Percentiles rank a stretch among this genome's conserved stretches.
Conservation (phyloP, 1,140 invertebrate species). For the Drosophila leontia region DNA sequence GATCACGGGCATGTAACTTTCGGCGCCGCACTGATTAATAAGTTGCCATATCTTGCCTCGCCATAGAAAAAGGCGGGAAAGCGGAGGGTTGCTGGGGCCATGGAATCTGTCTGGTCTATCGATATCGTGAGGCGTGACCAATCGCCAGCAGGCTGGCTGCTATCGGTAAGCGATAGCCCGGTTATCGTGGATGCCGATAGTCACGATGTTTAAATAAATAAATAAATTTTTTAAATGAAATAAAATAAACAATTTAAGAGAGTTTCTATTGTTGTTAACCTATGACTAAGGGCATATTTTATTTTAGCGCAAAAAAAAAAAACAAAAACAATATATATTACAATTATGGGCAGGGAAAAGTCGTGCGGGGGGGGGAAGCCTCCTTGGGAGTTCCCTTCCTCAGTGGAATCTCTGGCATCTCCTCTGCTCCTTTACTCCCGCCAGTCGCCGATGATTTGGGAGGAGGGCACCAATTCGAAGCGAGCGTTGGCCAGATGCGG, state of each 20-base stretch:
- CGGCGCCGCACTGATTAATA: conserved; percentile 32
- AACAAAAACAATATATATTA: conserved; percentile 6
- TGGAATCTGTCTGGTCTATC: background rate
- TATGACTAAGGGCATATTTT: conserved; percentile 31
- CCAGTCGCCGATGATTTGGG: conserved; percentile 76
- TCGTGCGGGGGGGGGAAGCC: background rate
- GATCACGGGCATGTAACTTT: conserved; percentile 13
- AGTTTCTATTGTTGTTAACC: background rate
- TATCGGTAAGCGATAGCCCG: background rate
- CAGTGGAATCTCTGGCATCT: background rate
- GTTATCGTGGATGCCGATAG: background rate
- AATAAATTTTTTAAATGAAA: background rate
- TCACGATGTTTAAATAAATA: background rate
- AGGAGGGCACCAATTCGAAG: conserved; percentile 76
- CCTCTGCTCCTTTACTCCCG: conserved; percentile 36
- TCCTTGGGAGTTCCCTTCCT: too few relatives aligned
- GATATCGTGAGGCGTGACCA: background rate
- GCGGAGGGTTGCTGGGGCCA: conserved; percentile 22
- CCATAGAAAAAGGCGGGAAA: conserved; percentile 58
- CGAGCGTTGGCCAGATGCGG: conserved; percentile 61
- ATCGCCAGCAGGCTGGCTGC: background rate
- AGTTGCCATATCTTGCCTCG: conserved; percentile 22
- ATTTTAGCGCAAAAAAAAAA: conserved; percentile 7
- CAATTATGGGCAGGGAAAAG: background rate
- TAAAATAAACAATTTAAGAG: background rate